These are phyloP conservation scores for Nymphalis io DNA, from an alignment of 1,140 invertebrate genomes.

Conservation along the genomic window DNA sequence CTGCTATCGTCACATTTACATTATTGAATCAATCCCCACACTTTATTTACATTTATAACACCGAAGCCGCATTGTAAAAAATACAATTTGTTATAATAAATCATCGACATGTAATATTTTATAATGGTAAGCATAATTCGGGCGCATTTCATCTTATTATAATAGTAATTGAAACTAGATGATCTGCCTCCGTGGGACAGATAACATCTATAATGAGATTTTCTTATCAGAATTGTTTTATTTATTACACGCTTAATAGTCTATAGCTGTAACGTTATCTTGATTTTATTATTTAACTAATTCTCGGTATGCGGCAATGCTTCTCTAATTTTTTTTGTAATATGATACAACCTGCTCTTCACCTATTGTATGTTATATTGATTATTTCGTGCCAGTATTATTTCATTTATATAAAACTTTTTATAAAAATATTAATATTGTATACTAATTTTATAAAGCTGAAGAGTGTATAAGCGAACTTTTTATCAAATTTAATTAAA, in stretches of 20 bases:
- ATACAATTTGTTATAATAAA: slow-evolving; percentile 69
- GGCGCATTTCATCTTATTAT: slow-evolving; percentile 52
- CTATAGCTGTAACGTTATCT: no score
- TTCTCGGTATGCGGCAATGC: neutral
- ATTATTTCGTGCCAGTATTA: no score
- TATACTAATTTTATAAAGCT: no score
- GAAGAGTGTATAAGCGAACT: no score
- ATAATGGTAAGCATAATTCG: slow-evolving; percentile 45
- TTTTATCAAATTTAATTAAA: no score
- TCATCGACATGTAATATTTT: slow-evolving; percentile 59
- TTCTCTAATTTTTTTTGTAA: neutral
- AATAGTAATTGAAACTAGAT: slow-evolving; percentile 53
- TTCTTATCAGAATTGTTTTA: slow-evolving; percentile 27
- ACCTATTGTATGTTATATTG: no score
- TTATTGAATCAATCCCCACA: slow-evolving; percentile 64
- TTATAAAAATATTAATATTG: no score
- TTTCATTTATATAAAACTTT: no score
- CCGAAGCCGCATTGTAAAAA: slow-evolving; percentile 47
- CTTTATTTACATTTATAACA: slow-evolving; percentile 67
- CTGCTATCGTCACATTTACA: slow-evolving; percentile 30
- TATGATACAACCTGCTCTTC: no score
- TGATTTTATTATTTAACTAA: no score
- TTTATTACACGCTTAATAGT: slow-evolving; percentile 5
- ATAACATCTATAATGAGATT: slow-evolving; percentile 24
- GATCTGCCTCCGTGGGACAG: slow-evolving; percentile 41